phyloP scores from a whole-genome alignment of 2,797 vertebrate species.

The Poeciliopsis presidionis region DNA sequence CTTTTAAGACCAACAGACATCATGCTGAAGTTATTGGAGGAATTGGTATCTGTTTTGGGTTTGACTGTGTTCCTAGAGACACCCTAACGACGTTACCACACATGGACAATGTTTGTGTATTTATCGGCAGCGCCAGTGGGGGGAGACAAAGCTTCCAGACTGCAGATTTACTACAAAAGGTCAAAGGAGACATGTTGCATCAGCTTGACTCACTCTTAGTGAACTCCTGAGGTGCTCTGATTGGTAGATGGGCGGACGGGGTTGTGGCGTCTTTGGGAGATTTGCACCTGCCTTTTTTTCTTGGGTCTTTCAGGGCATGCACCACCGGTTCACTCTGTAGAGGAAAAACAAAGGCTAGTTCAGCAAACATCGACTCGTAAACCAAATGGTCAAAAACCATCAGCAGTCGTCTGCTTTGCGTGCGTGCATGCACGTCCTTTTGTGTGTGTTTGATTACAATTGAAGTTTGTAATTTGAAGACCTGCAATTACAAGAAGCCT shows the following conservation, averaged over 20 bases:
- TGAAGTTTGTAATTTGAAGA: constrained; percentile 8
- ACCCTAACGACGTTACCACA: background rate
- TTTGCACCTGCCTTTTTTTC: constrained; percentile 64
- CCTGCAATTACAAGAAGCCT: background rate
- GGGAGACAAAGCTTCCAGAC: background rate
- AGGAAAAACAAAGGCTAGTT: constrained; percentile 23
- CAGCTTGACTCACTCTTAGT: constrained; percentile 59
- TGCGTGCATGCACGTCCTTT: background rate
- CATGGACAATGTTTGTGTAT: background rate
- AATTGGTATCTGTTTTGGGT: background rate
- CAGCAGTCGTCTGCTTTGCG: too few species aligned
- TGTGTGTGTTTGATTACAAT: constrained; percentile 1
- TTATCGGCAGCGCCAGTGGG: background rate
- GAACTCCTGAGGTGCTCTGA: constrained; percentile 54
- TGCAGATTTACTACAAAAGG: background rate
- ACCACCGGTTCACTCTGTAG: constrained; percentile 77
- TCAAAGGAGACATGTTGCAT: background rate
- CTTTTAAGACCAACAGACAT: background rate
- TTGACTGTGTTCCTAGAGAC: background rate
- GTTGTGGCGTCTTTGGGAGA: constrained; percentile 49
- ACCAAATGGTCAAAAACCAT: background rate
- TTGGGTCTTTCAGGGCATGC: constrained; percentile 72
- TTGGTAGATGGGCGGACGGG: constrained; percentile 76
- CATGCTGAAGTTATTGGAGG: background rate
- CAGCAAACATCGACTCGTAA: constrained; percentile 6